Evolutionary conservation across 2,113 vertebrate species (phyloP).

Genomic region (Vicugna pacos): DNA sequence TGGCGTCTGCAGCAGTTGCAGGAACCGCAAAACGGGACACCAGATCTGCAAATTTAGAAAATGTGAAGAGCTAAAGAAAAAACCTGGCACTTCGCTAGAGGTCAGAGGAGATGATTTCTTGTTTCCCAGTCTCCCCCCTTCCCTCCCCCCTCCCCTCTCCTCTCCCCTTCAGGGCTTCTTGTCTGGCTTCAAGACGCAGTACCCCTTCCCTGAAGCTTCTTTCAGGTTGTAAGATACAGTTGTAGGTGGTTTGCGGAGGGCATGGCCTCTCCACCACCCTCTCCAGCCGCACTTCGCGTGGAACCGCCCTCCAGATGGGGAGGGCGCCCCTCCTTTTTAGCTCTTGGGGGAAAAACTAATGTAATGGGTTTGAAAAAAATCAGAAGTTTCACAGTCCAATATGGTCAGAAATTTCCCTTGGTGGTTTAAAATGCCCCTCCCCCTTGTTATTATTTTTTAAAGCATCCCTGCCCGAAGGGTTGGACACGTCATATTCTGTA

Average conservation of each 20-base stretch:
- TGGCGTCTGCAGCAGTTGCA: conserved; percentile 99
- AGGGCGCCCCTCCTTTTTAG: not conserved
- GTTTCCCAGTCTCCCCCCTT: conserved; percentile 87
- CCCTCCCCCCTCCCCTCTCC: conserved; percentile 86
- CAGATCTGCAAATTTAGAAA: conserved; percentile 99
- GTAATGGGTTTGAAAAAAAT: conserved; percentile 41
- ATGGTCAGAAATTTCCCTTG: conserved; percentile 26
- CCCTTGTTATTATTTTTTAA: not conserved
- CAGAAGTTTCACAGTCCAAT: conserved; percentile 43
- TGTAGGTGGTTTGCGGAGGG: conserved; percentile 33
- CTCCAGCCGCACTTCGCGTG: not conserved
- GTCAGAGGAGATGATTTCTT: conserved; percentile 94
- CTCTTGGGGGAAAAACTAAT: not conserved
- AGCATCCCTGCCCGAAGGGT: conserved; percentile 25
- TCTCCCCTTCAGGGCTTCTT: conserved; percentile 87
- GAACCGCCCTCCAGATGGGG: conserved; percentile 54
- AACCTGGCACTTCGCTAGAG: conserved; percentile 97
- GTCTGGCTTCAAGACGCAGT: conserved; percentile 87
- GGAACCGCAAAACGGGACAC: conserved; percentile 99
- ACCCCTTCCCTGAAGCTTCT: conserved; percentile 84
- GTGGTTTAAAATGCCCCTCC: conserved; percentile 13
- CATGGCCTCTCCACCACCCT: not conserved
- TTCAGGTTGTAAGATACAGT: conserved; percentile 80
- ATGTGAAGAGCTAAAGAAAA: conserved; percentile 99
- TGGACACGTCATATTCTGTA: conserved; percentile 43